Evolutionary conservation across 2,888 invertebrate species (phyloP), one percentile per base, ranked within the genome.

Genomic region (Nysson spinosus): DNA sequence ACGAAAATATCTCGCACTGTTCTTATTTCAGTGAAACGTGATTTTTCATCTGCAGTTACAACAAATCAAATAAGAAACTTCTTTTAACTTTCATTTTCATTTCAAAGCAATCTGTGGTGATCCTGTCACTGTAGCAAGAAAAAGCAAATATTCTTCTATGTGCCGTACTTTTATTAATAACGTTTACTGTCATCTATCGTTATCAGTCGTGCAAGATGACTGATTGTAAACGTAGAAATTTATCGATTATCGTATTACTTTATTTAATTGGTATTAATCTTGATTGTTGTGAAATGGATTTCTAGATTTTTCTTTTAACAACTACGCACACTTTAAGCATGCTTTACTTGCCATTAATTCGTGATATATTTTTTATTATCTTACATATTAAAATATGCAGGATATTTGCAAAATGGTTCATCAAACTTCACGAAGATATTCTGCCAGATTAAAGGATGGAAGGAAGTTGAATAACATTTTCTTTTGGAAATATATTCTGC

Each of bases 61-160:
- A n/a, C n/a, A n/a, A n/a, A n/a, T n/a, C n/a, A n/a, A n/a, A n/a
- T n/a, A n/a, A n/a, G 2, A n/a, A n/a, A 9, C 11, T 9, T 30
- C 30, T 30, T 7, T 4, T 4, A 4, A 4, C n/a, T 32, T 47
- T 32, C 12, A 9, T 42, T 42, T 37, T n/a, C 3, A 9, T 32
- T 42, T 2, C 12, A 37, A 34, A 20, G 28, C 6, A 22, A 42
- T 65, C 67, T 67, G 62, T 65, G 57, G 62, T 55, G 70, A 39
- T 63, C 62, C 58, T 55, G 63, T 56, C 55, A 35, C 50, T 22
- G 22, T 58, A 56, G 56, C 60, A 71, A 57, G 51, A 69, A 51
- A 78, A 63, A 72, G 61, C 72, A 57, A 65, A 82, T 85, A 84
- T 85, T 85, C 83, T 85, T 85, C 81, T 81, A 84, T 80, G 83